Conservation (phyloP, 2,113 vertebrate genomes). For the Nothobranchius furzeri region DNA sequence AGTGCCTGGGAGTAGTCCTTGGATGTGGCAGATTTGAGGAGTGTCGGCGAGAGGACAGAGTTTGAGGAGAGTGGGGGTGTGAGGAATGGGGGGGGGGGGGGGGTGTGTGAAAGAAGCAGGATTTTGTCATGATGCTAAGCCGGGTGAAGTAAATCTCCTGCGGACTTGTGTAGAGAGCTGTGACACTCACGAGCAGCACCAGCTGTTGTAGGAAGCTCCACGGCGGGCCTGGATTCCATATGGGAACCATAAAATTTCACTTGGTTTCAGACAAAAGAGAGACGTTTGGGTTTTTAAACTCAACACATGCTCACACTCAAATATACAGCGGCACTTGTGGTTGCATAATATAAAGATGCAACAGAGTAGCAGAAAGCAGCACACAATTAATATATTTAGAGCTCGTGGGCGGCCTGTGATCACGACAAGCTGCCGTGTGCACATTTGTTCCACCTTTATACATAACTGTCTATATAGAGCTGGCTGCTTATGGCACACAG, state of each 20-base stretch:
- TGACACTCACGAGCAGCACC: slow-evolving; percentile 37
- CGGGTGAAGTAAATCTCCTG: slow-evolving; percentile 64
- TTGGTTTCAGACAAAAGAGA: not conserved
- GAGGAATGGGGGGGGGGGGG: slow-evolving; percentile 20
- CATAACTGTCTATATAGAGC: slow-evolving; percentile 47
- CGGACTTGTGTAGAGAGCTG: slow-evolving; percentile 45
- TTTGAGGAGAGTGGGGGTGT: slow-evolving; percentile 23
- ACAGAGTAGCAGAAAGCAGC: slow-evolving; percentile 27
- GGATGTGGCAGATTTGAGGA: slow-evolving; percentile 65
- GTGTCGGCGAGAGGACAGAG: slow-evolving; percentile 46
- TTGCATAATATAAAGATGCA: slow-evolving; percentile 42
- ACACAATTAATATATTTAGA: slow-evolving; percentile 39
- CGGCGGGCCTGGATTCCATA: slow-evolving; percentile 8
- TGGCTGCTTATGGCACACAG: slow-evolving; percentile 31
- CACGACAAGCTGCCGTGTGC: slow-evolving; percentile 66
- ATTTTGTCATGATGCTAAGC: slow-evolving; percentile 70
- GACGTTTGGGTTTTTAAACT: slow-evolving; percentile 1
- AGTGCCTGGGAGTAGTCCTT: slow-evolving; percentile 61
- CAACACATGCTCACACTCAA: not conserved
- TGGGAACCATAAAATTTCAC: slow-evolving; percentile 5
- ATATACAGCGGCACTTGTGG: slow-evolving; percentile 19
- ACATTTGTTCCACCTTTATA: slow-evolving; percentile 64
- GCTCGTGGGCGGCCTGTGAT: slow-evolving; percentile 56
- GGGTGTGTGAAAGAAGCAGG: slow-evolving; percentile 55
- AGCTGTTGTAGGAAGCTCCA: slow-evolving; percentile 26